Base-by-base conservation (phyloP, 2,888 invertebrate genomes). In the Pristionchus exspectatus region DNA sequence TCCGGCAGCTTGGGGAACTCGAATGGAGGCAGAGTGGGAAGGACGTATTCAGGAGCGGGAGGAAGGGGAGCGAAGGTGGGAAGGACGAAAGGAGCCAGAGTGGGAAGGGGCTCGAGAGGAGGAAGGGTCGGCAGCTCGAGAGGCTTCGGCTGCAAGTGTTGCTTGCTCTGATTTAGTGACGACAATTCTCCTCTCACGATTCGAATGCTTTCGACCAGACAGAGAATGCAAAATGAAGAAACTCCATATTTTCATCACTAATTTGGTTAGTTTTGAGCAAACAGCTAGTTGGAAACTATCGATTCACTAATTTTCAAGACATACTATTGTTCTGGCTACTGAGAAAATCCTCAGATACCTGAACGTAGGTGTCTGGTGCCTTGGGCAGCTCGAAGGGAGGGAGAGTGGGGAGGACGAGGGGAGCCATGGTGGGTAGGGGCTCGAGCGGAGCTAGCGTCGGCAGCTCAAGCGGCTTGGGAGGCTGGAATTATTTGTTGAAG, bases 1-100 rank as follows among this genome's bases (percentile, higher is more conserved):
- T 86, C 86, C 24, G 83, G 83, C 16, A 56, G 54, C 66, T 86
- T 66, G 63, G 86, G 86, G 38, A 59, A 50, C 66, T 86, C 38
- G 86, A 86, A 66, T 10, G 86, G 86, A n/a, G 86, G 86, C 1
- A 86, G 66, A 66, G 86, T 86, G 63, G 63, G 63, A 1, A 86
- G 66, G 44, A 77, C 44, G 77, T 77, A 77, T 44, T 77, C 77
- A 18, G 38, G 38, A 24, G 77, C 77, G 44, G 77, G 77, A 24
- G 77, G 77, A 44, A 77, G 77, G 38, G 86, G 86, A 16, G 86
- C 63, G 86, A 86, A 83, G 56, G 83, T 83, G 30, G 83, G 83
- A 27, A 83, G 16, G 21, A n/a, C 83, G 83, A 83, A 30, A 30
- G 83, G 83, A 27, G 54, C n/a, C 0, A 83, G 18, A 10, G 56